These are phyloP conservation scores for Byasa hedistus DNA, from an alignment of 2,888 invertebrate species.

Conservation along the genomic window DNA sequence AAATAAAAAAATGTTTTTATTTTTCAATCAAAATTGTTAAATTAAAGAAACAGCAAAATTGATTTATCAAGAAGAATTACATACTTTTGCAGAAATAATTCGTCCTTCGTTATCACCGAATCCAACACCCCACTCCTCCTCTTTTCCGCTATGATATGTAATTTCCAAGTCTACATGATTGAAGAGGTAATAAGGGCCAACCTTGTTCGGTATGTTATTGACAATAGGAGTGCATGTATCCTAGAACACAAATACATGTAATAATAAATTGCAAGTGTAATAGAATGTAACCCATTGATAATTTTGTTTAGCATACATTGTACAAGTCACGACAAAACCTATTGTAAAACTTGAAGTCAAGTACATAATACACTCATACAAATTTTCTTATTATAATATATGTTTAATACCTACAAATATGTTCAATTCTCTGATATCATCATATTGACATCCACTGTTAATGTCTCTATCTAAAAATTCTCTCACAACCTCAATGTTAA, in stretches of 20 bases:
- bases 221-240: constrained; percentile 80
- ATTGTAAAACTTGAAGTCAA: neutral
- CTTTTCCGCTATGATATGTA: constrained; percentile 93
- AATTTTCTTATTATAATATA: neutral
- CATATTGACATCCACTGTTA: no score
- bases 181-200: constrained; percentile 93
- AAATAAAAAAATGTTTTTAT: no score
- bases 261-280: neutral
- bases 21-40: no score
- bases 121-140: constrained; percentile 92
- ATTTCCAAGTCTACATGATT: constrained; percentile 97
- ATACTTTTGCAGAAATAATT: constrained; percentile 89
- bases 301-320: neutral
- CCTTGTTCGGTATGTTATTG: constrained; percentile 79
- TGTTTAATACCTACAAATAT: neutral
- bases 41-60: neutral
- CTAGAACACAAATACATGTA: constrained; percentile 37
- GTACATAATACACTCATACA: neutral
- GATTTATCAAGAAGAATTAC: constrained; percentile 14
- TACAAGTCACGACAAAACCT: neutral
- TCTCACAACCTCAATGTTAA: no score
- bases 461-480: no score
- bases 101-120: constrained; percentile 91
- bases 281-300: neutral
- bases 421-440: no score